Evolutionary conservation across 1,140 invertebrate genomes (phyloP), one percentile per base, ranked within the genome.

Genomic region (Copidosoma floridanum): DNA sequence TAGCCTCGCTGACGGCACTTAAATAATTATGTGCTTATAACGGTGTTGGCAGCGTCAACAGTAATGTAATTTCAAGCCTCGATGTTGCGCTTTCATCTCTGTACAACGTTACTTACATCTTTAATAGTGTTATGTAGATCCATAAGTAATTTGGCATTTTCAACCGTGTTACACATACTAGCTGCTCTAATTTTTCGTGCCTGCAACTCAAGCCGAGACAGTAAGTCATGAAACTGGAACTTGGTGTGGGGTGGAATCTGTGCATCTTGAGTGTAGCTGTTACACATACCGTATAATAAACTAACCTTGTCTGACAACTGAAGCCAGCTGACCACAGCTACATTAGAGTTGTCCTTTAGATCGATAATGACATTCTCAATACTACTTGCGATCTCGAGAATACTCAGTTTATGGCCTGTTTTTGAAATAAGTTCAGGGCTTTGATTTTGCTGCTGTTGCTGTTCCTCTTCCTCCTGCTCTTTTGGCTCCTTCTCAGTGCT

Each of bases 171-270:
- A 68, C 87, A 77, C 51, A 85, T 85, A 47, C 89, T 89, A 5
- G 89, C 87, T 2, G 87, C 87, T 43, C 90, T 84, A 54, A 94
- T 70, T 66, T 86, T 85, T 63, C 89, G 84, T 20, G 90, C 89
- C 72, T 94, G 90, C 2, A 83, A 82, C 72, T 95, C 93, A 21
- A 97, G 81, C 8, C 89, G 82, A 0, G 88, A 87, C 3, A 95
- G 84, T 53, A 95, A 81, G 72, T 96, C 93, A 10, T 92, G 87
- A 69, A 95, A 89, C 66, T 94, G 92, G 74, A 97, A 94, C 57
- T 94, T 89, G 24, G 90, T 86, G 71, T 93, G 92, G 16, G 93
- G 90, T 18, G 92, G 87, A 63, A 93, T 89, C 2, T 89, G 85
- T 3, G 89, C 85, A 29, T 81, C 82, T 61, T 90, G 88, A 0